Evolutionary conservation across 2,888 invertebrate species (phyloP).

Genomic region (Agonopterix alstromeriana): DNA sequence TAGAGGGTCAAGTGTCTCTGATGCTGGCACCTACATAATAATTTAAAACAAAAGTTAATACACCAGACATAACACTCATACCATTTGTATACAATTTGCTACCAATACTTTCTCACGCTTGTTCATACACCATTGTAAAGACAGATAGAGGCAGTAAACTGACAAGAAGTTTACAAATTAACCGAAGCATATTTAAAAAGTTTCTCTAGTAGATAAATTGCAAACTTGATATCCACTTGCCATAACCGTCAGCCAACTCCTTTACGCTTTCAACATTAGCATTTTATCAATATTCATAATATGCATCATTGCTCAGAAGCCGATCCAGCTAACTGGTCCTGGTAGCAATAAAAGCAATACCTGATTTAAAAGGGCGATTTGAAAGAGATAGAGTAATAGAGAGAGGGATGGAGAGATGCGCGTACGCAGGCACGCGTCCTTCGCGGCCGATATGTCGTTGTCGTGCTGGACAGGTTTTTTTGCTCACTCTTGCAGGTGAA

Average conservation of each 20-base stretch:
- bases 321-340: constrained; percentile 45
- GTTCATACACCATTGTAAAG: no score
- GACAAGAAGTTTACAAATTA: not conserved
- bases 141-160: no score
- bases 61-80: no score
- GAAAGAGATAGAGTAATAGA: constrained; percentile 27
- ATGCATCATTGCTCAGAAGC: constrained; percentile 42
- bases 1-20: no score
- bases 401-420: constrained; percentile 34
- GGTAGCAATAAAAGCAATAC: constrained; percentile 43
- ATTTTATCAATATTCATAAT: constrained; percentile 46
- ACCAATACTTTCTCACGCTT: no score
- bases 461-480: constrained; percentile 42
- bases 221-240: constrained; percentile 1
- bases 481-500: constrained; percentile 37
- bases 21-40: no score
- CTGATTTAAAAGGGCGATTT: constrained; percentile 31
- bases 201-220: not conserved
- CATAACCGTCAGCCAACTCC: not conserved
- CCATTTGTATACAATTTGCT: not conserved
- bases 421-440: constrained; percentile 68
- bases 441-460: constrained; percentile 51
- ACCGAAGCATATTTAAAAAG: not conserved
- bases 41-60: no score
- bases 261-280: constrained; percentile 22